Base-by-base conservation (phyloP, 2,888 invertebrate species). In the Seira sanloemensis region DNA sequence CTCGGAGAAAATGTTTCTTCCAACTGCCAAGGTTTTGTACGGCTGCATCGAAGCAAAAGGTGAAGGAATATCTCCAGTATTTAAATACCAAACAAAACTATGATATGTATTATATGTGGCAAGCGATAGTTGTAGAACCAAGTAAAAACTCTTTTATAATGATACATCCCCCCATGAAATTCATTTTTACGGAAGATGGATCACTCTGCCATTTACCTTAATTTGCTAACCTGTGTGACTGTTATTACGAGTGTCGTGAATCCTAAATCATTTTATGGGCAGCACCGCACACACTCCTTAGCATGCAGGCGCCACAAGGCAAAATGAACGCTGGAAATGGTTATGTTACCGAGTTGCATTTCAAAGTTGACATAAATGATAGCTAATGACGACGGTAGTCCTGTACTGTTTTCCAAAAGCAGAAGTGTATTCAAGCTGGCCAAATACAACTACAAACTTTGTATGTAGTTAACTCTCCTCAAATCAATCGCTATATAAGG, bases 311-410 rank as follows among this genome's bases (percentile, higher is more conserved):
- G 50, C 50, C 50, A 50, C 50, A 50, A 18, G n/a, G n/a, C n/a
- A n/a, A n/a, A n/a, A n/a, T n/a, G n/a, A n/a, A n/a, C n/a, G 50
- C 50, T 50, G 50, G 50, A 50, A 50, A 50, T 50, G 50, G 50
- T 12, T 7, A 7, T 50, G n/a, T n/a, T n/a, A n/a, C n/a, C n/a
- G 50, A 50, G 50, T 50, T 18, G 50, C 68, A 75, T 81, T 76
- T 76, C 71, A 83, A 73, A 73, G 67, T 67, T 83, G 83, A 83
- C 77, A 83, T 83, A 77, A 83, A 77, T 68, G 83, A 83, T 83
- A 23, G 19, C 83, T 83, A 83, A 82, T 83, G 73, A 69, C 72
- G 77, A 54, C 72, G n/a, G 26, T 26, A 25, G 25, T 21, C 1
- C 12, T 18, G 50, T 50, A 12, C 16, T 12, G 50, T 50, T 50